Evolutionary conservation across 1,140 invertebrate species (phyloP), one percentile per base, ranked within the genome.

Genomic region (Rhynchophorus ferrugineus): DNA sequence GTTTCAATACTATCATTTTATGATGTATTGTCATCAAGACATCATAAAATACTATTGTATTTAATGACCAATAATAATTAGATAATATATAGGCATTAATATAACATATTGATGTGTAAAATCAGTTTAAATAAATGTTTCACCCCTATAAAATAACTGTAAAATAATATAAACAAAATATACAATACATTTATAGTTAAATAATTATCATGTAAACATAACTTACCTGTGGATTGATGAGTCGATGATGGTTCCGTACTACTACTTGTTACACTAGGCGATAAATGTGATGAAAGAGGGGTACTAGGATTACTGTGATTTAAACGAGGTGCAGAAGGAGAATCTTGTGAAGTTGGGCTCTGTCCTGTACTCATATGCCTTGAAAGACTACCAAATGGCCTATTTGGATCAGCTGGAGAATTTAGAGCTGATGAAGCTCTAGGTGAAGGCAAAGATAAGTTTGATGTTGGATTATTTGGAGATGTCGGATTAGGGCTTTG

Each of bases 251-350:
- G 61, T 52, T 69, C 66, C 22, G 64, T 67, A 44, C 62, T 68
- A 52, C 67, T 67, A 41, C 65, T 68, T 44, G 74, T 71, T 36
- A 76, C 71, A 55, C 78, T 75, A 2, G 80, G 75, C 29, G 80
- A 80, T 14, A 78, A 68, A 64, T 81, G 78, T 8, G 83, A 73
- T 44, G 69, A 80, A 7, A 84, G 75, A 1, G 84, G 84, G 8
- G 83, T 85, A 9, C 82, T 78, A 0, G 83, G 82, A 69, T 84
- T 85, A 58, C 82, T 84, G 57, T 77, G 74, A 63, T 79, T 80
- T 14, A 77, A 63, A 35, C 75, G 61, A 52, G 67, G 72, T 21
- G 75, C 68, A 13, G 74, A 72, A 0, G 75, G 73, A 8, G 71
- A 73, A 54, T 71, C 71, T 61, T 61, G 74, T 62, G 64, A 71